Conservation (phyloP, 2,888 invertebrate genomes). For the Leucoma salicis region DNA sequence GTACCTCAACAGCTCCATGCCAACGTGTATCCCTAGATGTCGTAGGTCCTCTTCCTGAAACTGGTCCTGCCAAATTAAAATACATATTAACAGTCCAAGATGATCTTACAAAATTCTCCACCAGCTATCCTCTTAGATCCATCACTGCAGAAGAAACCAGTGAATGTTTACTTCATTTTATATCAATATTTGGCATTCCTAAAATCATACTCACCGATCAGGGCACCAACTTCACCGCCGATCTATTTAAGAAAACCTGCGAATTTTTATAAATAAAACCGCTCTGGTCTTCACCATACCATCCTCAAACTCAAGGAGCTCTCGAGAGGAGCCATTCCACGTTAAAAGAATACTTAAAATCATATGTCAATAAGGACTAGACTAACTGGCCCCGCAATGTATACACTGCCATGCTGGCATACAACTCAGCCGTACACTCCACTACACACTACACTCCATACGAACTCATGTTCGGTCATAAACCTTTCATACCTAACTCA, state of each 20-base stretch:
- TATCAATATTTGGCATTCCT: background rate
- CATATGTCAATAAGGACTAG: conserved; percentile 23
- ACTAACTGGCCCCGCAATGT: conserved; percentile 30
- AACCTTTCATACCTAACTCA: conserved; percentile 21
- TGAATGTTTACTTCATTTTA: background rate
- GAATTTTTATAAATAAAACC: conserved; percentile 13
- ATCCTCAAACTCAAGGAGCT: conserved; percentile 10
- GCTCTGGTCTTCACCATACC: conserved; percentile 2
- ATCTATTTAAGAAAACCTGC: conserved; percentile 4
- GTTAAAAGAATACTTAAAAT: background rate
- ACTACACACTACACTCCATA: conserved; percentile 35
- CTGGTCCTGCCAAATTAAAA: too few species aligned
- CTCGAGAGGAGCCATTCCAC: conserved; percentile 27
- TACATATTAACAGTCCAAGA: too few species aligned
- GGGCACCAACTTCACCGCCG: background rate
- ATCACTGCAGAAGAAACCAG: background rate
- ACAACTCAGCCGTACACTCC: conserved; percentile 19
- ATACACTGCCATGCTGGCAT: conserved; percentile 24
- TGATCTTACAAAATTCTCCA: background rate
- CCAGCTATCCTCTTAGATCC: background rate
- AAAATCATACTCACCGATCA: background rate
- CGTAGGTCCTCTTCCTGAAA: background rate
- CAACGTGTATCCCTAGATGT: background rate
- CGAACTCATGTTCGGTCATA: conserved; percentile 47
- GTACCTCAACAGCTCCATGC: background rate